Percentiles rank a stretch among this genome's conserved stretches.
These are phyloP conservation scores for Pteropus rufus DNA, from an alignment of 2,797 vertebrate genomes.

Conservation along the genomic window DNA sequence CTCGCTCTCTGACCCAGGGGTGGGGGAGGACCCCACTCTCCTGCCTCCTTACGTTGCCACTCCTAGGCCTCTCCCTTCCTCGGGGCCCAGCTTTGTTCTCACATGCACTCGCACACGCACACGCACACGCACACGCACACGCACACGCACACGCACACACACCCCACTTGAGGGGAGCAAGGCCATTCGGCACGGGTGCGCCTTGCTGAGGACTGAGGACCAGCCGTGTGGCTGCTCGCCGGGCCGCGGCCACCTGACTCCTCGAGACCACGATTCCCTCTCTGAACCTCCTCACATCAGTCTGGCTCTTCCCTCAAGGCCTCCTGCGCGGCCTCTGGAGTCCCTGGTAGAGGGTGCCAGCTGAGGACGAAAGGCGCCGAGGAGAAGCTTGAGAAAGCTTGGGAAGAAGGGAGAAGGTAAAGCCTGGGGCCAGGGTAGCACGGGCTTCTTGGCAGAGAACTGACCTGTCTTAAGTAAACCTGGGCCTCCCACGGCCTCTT, in stretches of 20 bases:
- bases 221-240: background rate
- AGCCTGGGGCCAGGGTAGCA: background rate
- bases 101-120: background rate
- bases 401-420: background rate
- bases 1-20: background rate
- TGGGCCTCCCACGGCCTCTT: background rate
- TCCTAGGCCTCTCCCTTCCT: background rate
- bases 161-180: background rate
- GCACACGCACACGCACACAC: background rate
- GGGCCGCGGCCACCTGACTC: background rate
- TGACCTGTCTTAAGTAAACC: background rate
- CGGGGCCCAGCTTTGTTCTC: background rate
- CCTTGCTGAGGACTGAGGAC: background rate
- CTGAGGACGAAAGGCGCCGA: background rate
- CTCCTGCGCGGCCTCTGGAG: background rate
- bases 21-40: background rate
- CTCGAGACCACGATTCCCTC: background rate
- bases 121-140: accelerated
- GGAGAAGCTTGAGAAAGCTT: background rate
- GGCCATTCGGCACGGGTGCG: background rate
- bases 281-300: background rate
- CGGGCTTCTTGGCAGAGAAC: background rate
- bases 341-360: background rate
- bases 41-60: background rate
- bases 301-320: background rate